Percentiles rank a stretch among this genome's conserved stretches.
phyloP scores from a whole-genome alignment of 2,888 invertebrate genomes.

The Agrotis segetum region DNA sequence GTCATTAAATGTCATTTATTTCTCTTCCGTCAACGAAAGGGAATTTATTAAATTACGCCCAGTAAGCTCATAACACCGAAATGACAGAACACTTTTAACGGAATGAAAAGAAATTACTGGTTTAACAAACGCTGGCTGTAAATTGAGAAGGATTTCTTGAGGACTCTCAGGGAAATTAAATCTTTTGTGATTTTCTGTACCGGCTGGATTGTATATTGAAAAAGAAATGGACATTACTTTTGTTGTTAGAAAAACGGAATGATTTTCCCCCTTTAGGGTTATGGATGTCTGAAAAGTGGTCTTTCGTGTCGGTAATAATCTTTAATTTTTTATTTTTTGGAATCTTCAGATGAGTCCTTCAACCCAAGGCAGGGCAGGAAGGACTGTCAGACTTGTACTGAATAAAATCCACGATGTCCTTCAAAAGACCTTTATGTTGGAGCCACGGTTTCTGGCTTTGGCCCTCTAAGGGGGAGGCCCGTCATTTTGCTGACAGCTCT shows the following conservation, averaged over 20 bases:
- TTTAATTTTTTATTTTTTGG: too few relatives aligned
- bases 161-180: conserved; percentile 58
- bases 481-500: too few relatives aligned
- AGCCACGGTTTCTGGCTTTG: too few relatives aligned
- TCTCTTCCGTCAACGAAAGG: conserved; percentile 37
- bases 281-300: too few relatives aligned
- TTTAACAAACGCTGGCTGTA: conserved; percentile 51
- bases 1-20: conserved; percentile 59
- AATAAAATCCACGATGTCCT: too few relatives aligned
- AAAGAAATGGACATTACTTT: background rate
- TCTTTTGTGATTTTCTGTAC: conserved; percentile 24
- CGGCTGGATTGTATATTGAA: background rate
- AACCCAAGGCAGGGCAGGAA: too few relatives aligned
- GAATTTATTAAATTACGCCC: conserved; percentile 61
- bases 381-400: too few relatives aligned
- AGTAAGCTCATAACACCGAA: conserved; percentile 48
- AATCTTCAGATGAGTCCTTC: too few relatives aligned
- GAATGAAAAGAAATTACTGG: conserved; percentile 56
- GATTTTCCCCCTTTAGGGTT: too few relatives aligned
- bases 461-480: too few relatives aligned
- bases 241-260: background rate
- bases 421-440: too few relatives aligned
- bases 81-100: conserved; percentile 56
- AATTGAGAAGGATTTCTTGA: conserved; percentile 54
- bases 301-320: too few relatives aligned